Conservation (phyloP, 2,888 invertebrate genomes). For the Saturnia pavonia region DNA sequence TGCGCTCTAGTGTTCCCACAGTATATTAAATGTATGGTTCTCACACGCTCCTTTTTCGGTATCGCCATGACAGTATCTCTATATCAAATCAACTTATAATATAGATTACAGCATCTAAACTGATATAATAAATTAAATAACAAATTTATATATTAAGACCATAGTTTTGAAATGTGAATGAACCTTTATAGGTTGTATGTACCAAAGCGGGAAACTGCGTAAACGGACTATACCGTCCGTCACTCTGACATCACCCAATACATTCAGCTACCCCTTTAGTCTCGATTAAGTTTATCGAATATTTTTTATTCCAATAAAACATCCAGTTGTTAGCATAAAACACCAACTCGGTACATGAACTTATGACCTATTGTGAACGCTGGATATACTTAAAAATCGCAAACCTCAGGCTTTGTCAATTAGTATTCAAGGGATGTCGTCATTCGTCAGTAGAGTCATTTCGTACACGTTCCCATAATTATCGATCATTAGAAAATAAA, state of each 20-base stretch:
- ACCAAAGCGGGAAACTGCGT: no score
- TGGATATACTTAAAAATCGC: background rate
- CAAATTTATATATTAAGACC: no score
- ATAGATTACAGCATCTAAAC: no score
- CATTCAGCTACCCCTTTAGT: no score
- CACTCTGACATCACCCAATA: background rate
- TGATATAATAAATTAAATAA: no score
- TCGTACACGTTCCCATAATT: slow-evolving; percentile 15
- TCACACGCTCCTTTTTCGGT: no score
- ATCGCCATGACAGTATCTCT: no score
- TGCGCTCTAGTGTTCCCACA: no score
- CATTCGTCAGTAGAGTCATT: slow-evolving; percentile 12
- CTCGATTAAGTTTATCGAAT: background rate
- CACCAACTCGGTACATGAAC: background rate
- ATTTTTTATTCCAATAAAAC: background rate
- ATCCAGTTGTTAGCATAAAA: background rate
- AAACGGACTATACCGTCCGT: background rate
- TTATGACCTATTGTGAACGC: slow-evolving; percentile 1
- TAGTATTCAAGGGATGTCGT: background rate
- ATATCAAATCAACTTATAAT: no score
- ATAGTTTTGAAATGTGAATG: no score
- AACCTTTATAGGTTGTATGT: no score
- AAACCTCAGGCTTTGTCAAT: background rate
- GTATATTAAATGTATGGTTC: no score
- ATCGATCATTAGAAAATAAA: slow-evolving; percentile 10